A percentile compares a stretch with the other conserved stretches of the same genome.
These are phyloP conservation scores for Macrophya alboannulata DNA, from an alignment of 2,888 invertebrate genomes.

Conservation along the genomic window DNA sequence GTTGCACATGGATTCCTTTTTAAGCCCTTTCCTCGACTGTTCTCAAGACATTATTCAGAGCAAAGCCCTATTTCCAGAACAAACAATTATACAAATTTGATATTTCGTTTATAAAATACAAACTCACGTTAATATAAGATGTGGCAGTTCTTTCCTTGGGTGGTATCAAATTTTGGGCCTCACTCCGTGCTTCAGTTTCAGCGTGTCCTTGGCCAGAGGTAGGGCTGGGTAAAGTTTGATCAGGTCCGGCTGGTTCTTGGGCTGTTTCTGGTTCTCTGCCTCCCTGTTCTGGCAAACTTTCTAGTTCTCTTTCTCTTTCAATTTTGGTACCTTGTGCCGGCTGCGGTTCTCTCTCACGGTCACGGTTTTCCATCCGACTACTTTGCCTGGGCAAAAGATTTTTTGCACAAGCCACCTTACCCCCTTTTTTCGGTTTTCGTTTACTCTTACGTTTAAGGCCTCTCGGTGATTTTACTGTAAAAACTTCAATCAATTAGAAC, in stretches of 20 bases:
- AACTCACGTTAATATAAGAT: slow-evolving; percentile 84
- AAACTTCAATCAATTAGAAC: slow-evolving; percentile 17
- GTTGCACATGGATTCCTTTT: not conserved
- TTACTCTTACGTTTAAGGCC: slow-evolving; percentile 80
- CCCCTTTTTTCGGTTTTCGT: slow-evolving; percentile 74
- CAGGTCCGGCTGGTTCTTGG: slow-evolving; percentile 82
- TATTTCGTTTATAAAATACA: not conserved
- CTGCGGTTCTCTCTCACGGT: slow-evolving; percentile 70
- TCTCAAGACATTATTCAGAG: too few relatives aligned
- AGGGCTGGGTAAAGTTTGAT: slow-evolving; percentile 80
- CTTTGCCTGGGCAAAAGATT: slow-evolving; percentile 75
- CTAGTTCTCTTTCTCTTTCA: slow-evolving; percentile 75
- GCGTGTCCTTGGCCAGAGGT: slow-evolving; percentile 79
- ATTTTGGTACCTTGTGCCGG: slow-evolving; percentile 76
- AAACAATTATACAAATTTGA: not conserved
- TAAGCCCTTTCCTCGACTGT: not conserved
- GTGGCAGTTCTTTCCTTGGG: slow-evolving; percentile 84
- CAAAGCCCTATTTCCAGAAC: too few relatives aligned
- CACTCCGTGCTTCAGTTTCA: slow-evolving; percentile 77
- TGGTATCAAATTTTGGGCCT: slow-evolving; percentile 79
- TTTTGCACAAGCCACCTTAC: slow-evolving; percentile 67
- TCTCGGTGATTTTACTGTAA: slow-evolving; percentile 78
- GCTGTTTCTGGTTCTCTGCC: slow-evolving; percentile 82
- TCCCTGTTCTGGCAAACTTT: slow-evolving; percentile 77
- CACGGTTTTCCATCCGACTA: slow-evolving; percentile 69